Percentiles rank a stretch among this genome's conserved stretches.
Conservation (phyloP, 2,113 vertebrate species). For the Oncorhynchus masou region DNA sequence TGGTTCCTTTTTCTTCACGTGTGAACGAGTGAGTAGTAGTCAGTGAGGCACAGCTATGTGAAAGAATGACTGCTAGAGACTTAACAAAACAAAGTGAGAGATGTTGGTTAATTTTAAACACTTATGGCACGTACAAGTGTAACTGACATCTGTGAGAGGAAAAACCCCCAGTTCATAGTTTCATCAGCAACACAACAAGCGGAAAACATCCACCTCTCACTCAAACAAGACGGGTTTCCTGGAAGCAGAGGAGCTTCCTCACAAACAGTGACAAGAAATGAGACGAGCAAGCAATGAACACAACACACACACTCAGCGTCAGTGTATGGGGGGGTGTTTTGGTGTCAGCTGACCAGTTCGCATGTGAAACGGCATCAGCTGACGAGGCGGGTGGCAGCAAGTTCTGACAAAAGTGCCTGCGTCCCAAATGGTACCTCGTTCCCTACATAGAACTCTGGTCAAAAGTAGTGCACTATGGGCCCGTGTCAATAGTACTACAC, state of each 20-base stretch:
- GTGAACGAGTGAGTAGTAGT: not conserved
- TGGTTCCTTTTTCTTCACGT: too few relatives aligned
- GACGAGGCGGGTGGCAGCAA: constrained; percentile 15
- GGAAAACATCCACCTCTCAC: too few relatives aligned
- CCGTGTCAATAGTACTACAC: too few relatives aligned
- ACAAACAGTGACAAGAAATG: constrained; percentile 1
- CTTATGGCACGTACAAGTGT: too few relatives aligned
- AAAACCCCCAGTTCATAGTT: too few relatives aligned
- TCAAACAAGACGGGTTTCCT: not conserved
- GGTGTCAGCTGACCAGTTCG: constrained; percentile 23
- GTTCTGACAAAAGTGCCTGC: not conserved
- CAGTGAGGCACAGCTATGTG: not conserved
- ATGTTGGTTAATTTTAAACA: too few relatives aligned
- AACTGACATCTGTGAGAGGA: too few relatives aligned
- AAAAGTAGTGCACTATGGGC: too few relatives aligned
- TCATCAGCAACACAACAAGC: too few relatives aligned
- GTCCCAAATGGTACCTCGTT: not conserved
- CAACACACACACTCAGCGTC: not conserved
- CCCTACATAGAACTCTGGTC: too few relatives aligned
- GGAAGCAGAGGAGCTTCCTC: not conserved
- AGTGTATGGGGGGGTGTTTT: not conserved
- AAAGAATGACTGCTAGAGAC: too few relatives aligned
- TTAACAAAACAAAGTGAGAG: too few relatives aligned
- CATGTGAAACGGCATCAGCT: constrained; percentile 28
- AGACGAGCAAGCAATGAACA: not conserved